Conservation (phyloP, 1,140 invertebrate genomes). For the Drosophila parabipectinata region DNA sequence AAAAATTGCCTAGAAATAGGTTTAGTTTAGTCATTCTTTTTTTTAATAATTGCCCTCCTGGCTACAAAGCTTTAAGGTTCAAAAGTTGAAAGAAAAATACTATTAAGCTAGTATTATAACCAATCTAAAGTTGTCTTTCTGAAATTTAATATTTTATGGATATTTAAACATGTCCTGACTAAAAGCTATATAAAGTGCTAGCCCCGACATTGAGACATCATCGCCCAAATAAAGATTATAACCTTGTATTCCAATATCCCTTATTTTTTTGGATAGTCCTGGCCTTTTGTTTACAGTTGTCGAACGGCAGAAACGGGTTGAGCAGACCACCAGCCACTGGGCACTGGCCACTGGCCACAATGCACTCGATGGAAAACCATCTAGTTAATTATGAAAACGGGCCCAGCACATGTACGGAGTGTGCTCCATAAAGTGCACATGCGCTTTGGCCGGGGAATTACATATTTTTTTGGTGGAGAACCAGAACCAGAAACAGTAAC, state of each 20-base stretch:
- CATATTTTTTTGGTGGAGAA: conserved; percentile 8
- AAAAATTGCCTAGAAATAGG: conserved; percentile 36
- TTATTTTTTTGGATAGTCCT: conserved; percentile 22
- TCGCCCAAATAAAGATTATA: conserved; percentile 29
- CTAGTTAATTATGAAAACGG: conserved; percentile 78
- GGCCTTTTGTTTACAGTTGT: conserved; percentile 39
- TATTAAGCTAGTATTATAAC: too few relatives aligned
- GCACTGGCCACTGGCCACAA: conserved; percentile 29
- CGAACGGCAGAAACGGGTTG: conserved; percentile 19
- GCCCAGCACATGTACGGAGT: conserved; percentile 29
- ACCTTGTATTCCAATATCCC: conserved; percentile 44
- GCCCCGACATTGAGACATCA: conserved; percentile 37
- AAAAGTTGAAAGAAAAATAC: too few relatives aligned
- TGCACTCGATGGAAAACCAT: conserved; percentile 61
- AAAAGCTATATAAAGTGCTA: conserved; percentile 4
- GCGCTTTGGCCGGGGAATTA: conserved; percentile 37
- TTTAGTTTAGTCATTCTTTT: not conserved
- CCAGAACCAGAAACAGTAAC: conserved; percentile 23
- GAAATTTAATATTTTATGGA: conserved; percentile 25
- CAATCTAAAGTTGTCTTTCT: not conserved
- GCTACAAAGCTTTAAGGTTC: conserved; percentile 7
- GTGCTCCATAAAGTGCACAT: conserved; percentile 65
- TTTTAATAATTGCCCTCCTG: not conserved
- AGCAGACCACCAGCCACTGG: not conserved
- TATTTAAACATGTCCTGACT: conserved; percentile 20